These are phyloP conservation scores for Monochamus saltuarius DNA, from an alignment of 1,140 invertebrate species.

Conservation along the genomic window DNA sequence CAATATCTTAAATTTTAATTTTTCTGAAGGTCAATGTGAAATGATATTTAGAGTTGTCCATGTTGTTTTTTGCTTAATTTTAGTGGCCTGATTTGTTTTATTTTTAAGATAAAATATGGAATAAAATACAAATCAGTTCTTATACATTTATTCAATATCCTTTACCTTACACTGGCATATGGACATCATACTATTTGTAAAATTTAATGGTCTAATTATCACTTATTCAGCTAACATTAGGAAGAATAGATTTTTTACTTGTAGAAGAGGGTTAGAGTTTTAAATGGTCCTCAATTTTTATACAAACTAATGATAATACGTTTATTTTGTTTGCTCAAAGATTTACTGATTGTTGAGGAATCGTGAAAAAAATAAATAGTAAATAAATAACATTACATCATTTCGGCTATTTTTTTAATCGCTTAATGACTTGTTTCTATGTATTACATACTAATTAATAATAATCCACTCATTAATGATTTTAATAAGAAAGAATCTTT, in stretches of 20 bases:
- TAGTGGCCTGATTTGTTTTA: background rate
- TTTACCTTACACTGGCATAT: slow-evolving; percentile 32
- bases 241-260: slow-evolving; percentile 39
- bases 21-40: too few relatives aligned
- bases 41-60: too few relatives aligned
- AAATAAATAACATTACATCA: too few relatives aligned
- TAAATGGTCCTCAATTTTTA: slow-evolving; percentile 30
- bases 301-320: slow-evolving; percentile 6
- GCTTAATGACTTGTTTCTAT: too few relatives aligned
- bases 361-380: too few relatives aligned
- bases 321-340: slow-evolving; percentile 8
- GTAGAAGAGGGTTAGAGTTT: slow-evolving; percentile 13
- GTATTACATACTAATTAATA: too few relatives aligned
- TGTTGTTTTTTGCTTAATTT: too few relatives aligned
- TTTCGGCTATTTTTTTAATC: too few relatives aligned
- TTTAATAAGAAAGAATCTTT: too few relatives aligned
- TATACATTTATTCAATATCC: slow-evolving; percentile 34
- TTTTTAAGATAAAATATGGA: background rate
- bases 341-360: slow-evolving; percentile 2
- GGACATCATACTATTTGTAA: slow-evolving; percentile 25
- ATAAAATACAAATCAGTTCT: slow-evolving; percentile 5
- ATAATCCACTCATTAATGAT: too few relatives aligned
- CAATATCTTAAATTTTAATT: too few relatives aligned
- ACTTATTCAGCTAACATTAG: slow-evolving; percentile 36
- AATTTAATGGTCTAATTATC: slow-evolving; percentile 33